Evolutionary conservation across 1,140 invertebrate genomes (phyloP).

Genomic region (Drosophila trapezifrons): DNA sequence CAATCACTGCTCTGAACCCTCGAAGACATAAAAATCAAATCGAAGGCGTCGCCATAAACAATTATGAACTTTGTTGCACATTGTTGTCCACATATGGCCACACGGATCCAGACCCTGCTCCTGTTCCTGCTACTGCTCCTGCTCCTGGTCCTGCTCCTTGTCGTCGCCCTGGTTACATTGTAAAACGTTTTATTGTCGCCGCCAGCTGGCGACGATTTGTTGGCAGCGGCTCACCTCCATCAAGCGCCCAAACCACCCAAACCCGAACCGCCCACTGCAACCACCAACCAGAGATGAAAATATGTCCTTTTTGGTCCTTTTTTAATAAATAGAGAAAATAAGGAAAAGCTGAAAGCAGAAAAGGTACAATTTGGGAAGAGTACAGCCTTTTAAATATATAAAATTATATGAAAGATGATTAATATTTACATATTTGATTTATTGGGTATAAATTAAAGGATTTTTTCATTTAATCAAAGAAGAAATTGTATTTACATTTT

Average conservation of each 20-base stretch:
- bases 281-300: slow-evolving; percentile 27
- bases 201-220: slow-evolving; percentile 78
- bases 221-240: slow-evolving; percentile 34
- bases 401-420: no score
- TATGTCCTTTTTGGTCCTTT: not conserved
- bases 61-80: slow-evolving; percentile 78
- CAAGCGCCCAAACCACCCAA: slow-evolving; percentile 3
- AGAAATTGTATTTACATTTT: not conserved
- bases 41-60: slow-evolving; percentile 64
- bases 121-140: not conserved
- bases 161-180: slow-evolving; percentile 76
- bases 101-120: slow-evolving; percentile 24
- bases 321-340: not conserved
- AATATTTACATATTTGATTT: not conserved
- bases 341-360: not conserved
- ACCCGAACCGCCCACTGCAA: slow-evolving; percentile 13
- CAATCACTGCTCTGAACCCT: slow-evolving; percentile 24
- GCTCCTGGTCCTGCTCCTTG: slow-evolving; percentile 25
- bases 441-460: no score
- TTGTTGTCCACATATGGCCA: slow-evolving; percentile 69
- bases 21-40: slow-evolving; percentile 50
- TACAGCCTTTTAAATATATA: no score
- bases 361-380: not conserved
- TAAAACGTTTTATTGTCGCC: slow-evolving; percentile 79
- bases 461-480: not conserved